Percentiles rank a stretch among this genome's conserved stretches.
Conservation (phyloP, 2,797 vertebrate species). For the Ambastaia sidthimunki region DNA sequence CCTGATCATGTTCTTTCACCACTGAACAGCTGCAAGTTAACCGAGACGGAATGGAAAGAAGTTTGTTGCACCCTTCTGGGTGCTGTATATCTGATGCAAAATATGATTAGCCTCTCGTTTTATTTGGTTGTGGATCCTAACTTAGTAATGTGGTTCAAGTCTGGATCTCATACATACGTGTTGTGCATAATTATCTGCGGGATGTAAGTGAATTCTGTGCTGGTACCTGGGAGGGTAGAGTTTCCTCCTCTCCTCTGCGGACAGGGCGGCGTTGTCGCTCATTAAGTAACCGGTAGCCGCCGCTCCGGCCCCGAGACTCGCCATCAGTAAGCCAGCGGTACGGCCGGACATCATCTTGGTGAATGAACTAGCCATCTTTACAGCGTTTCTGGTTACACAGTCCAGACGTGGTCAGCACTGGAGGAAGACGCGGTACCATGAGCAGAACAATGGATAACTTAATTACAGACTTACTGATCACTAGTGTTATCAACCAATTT, state of each 20-base stretch:
- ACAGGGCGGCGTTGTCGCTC: slow-evolving; percentile 72
- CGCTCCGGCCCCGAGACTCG: slow-evolving; percentile 81
- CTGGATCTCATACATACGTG: neutral
- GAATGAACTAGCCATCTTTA: slow-evolving; percentile 85
- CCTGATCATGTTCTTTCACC: slow-evolving; percentile 33
- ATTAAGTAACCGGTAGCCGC: slow-evolving; percentile 81
- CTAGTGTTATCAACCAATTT: neutral
- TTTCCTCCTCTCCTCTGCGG: slow-evolving; percentile 74
- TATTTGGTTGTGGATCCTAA: neutral
- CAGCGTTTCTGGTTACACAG: slow-evolving; percentile 8
- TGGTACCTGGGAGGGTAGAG: slow-evolving; percentile 88
- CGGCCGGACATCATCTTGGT: slow-evolving; percentile 83
- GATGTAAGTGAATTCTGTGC: neutral
- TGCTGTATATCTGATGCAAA: neutral
- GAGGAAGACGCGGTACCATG: neutral
- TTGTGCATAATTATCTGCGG: too few relatives aligned
- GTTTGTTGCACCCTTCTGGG: neutral
- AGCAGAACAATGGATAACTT: neutral
- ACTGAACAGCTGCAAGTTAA: slow-evolving; percentile 28
- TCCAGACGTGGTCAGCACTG: slow-evolving; percentile 55
- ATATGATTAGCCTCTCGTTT: neutral
- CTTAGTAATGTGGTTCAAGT: neutral
- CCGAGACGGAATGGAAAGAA: neutral
- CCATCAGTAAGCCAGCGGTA: slow-evolving; percentile 79
- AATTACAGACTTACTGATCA: neutral